Percentiles rank a stretch among this genome's conserved stretches.
Evolutionary conservation across 35 echinoderm and acorn worm genomes (phyloP).

Genomic region (Ophioderma brevispina): DNA sequence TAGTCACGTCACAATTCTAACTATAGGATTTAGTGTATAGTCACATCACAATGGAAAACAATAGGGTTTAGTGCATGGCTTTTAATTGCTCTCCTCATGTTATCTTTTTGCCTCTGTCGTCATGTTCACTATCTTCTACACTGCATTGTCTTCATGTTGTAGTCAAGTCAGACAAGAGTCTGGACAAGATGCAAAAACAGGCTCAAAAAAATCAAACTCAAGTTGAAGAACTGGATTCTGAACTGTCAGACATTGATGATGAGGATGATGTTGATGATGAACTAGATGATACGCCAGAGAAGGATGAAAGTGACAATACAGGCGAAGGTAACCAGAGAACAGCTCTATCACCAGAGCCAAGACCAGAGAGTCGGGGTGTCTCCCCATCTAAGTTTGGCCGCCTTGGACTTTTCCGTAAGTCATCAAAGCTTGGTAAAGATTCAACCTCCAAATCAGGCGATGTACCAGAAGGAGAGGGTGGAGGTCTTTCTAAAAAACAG

Average conservation of each 20-base stretch:
- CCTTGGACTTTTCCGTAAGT: conserved; percentile 55
- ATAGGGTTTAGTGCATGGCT: too few species aligned
- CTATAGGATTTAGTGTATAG: too few species aligned
- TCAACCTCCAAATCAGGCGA: neutral
- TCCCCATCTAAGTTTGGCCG: conserved; percentile 36
- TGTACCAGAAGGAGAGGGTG: neutral
- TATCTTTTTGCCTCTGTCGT: too few species aligned
- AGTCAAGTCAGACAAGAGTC: neutral
- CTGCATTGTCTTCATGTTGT: neutral
- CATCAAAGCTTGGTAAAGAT: conserved; percentile 54
- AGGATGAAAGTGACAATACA: conserved; percentile 16
- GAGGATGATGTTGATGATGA: conserved; percentile 28
- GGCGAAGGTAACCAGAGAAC: neutral
- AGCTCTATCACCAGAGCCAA: neutral
- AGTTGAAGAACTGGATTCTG: neutral
- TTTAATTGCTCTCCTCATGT: too few species aligned
- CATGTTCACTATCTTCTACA: too few species aligned
- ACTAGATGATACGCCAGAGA: neutral
- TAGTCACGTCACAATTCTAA: too few species aligned
- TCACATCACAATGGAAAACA: too few species aligned
- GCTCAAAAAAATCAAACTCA: neutral
- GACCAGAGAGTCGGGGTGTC: neutral
- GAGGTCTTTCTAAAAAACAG: conserved; percentile 23
- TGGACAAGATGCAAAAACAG: neutral
- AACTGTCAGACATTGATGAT: neutral